These are phyloP conservation scores for Tadarida brasiliensis DNA, from an alignment of 2,797 vertebrate genomes.

Conservation along the genomic window DNA sequence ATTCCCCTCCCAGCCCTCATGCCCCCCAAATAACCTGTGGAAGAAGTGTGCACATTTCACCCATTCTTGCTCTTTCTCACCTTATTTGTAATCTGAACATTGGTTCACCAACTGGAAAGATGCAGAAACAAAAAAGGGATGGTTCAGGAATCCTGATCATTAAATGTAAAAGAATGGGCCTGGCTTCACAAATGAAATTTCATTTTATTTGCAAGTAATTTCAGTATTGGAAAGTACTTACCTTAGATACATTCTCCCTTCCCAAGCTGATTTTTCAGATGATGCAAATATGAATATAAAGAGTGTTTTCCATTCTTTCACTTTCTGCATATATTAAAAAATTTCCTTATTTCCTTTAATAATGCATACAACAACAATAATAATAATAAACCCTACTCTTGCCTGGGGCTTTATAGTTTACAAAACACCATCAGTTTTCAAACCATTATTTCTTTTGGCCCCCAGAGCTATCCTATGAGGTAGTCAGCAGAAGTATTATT, in stretches of 20 bases:
- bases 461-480: neutral
- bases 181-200: neutral
- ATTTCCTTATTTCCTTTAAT: neutral
- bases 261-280: neutral
- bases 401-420: neutral
- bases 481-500: neutral
- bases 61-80: neutral
- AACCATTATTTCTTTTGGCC: neutral
- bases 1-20: fast-evolving
- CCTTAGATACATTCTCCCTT: neutral
- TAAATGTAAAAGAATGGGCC: neutral
- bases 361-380: neutral
- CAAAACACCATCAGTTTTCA: conserved; percentile 2
- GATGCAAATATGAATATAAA: conserved; percentile 13
- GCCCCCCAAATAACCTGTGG: neutral
- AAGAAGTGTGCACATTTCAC: neutral
- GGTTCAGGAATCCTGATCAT: conserved; percentile 15
- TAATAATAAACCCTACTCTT: neutral
- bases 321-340: neutral
- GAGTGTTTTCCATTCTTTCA: neutral
- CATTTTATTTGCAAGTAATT: conserved; percentile 54
- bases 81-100: neutral
- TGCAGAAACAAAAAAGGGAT: neutral
- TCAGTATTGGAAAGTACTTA: conserved; percentile 2
- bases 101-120: conserved; percentile 32